These are phyloP conservation scores for Bilobella aurantiaca DNA, from an alignment of 1,140 invertebrate species.

Conservation along the genomic window DNA sequence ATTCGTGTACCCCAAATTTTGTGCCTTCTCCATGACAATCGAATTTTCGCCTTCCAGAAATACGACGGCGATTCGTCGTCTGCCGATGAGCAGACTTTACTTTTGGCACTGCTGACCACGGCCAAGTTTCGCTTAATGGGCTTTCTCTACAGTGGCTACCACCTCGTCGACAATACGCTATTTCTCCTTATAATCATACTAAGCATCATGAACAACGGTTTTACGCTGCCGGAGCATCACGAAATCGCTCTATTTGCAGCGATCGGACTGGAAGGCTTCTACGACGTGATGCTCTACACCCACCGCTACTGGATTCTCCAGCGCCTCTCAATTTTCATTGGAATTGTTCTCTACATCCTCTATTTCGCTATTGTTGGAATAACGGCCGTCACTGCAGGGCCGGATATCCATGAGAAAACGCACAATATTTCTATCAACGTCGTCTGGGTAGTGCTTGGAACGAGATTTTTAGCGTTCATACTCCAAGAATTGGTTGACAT, in stretches of 20 bases:
- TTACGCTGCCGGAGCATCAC: not conserved
- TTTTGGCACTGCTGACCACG: not conserved
- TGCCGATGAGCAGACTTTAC: not conserved
- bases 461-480: not conserved
- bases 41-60: not conserved
- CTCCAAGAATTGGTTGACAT: not conserved
- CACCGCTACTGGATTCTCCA: constrained; percentile 8
- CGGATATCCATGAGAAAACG: not conserved
- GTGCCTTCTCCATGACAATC: not conserved
- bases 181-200: not conserved
- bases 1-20: not conserved
- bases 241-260: not conserved
- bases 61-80: not conserved
- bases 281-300: not conserved
- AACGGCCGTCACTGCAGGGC: not conserved
- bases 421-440: not conserved
- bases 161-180: not conserved
- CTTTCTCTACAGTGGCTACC: not conserved
- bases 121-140: not conserved
- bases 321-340: not conserved
- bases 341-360: not conserved
- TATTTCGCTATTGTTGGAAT: not conserved
- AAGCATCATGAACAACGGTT: not conserved
- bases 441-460: not conserved
- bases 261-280: not conserved